Conservation (phyloP, 2,797 vertebrate species). For the Tolypeutes matacus region DNA sequence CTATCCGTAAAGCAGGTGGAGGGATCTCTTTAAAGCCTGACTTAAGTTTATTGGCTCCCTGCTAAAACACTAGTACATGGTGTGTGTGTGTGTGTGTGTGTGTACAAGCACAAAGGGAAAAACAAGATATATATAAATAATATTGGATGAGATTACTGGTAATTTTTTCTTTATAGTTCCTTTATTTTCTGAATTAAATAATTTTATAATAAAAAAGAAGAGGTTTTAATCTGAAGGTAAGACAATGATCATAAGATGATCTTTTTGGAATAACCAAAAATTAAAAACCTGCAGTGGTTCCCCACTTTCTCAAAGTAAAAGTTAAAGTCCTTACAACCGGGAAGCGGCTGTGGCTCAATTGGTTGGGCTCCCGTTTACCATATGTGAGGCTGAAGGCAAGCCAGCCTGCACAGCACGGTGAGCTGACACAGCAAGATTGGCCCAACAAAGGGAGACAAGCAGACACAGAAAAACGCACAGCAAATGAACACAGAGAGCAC, state of each 20-base stretch:
- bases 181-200: constrained; percentile 34
- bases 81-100: no score
- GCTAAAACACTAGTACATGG: neutral
- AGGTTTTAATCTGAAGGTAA: neutral
- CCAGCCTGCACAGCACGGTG: no score
- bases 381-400: no score
- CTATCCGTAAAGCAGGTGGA: constrained; percentile 36
- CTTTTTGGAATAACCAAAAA: constrained; percentile 20
- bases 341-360: no score
- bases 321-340: neutral
- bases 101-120: constrained; percentile 10
- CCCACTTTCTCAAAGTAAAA: constrained; percentile 57
- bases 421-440: no score
- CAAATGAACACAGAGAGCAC: no score
- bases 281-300: neutral
- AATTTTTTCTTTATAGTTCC: constrained; percentile 18
- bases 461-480: no score
- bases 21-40: constrained; percentile 3
- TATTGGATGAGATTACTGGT: constrained; percentile 9
- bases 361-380: no score
- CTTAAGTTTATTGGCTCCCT: constrained; percentile 10
- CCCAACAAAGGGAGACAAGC: no score
- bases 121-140: neutral
- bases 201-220: constrained; percentile 43
- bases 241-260: neutral